Percentiles rank a stretch among this genome's conserved stretches.
These are phyloP conservation scores for Abrostola tripartita DNA, from an alignment of 2,888 invertebrate species.

Conservation along the genomic window DNA sequence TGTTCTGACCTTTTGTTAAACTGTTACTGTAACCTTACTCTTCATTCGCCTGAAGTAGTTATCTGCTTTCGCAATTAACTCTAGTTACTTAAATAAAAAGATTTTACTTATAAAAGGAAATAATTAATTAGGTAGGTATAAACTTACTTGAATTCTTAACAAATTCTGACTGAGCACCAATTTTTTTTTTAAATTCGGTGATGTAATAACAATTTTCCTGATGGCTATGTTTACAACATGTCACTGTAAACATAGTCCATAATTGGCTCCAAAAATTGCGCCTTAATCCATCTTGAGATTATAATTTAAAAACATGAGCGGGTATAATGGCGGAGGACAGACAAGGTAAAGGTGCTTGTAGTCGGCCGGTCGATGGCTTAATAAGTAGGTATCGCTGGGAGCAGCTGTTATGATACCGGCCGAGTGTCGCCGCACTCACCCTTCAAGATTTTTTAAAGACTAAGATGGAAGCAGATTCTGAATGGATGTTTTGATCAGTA, in stretches of 20 bases:
- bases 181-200: background rate
- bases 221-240: conserved; percentile 25
- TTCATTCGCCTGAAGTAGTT: background rate
- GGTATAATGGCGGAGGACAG: conserved; percentile 72
- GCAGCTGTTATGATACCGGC: conserved; percentile 87
- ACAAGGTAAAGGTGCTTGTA: conserved; percentile 59
- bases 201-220: conserved; percentile 14
- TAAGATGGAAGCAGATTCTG: conserved; percentile 63
- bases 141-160: too few relatives aligned
- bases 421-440: conserved; percentile 85
- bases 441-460: conserved; percentile 74
- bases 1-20: conserved; percentile 44
- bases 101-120: background rate
- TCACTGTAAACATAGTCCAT: conserved; percentile 56
- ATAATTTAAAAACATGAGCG: conserved; percentile 85
- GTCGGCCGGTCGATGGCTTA: conserved; percentile 81
- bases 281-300: conserved; percentile 76
- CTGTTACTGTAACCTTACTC: conserved; percentile 14
- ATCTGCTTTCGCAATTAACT: background rate
- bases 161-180: too few relatives aligned
- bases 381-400: conserved; percentile 86
- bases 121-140: background rate
- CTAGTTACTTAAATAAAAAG: too few relatives aligned
- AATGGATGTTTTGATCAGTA: background rate
- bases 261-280: conserved; percentile 68